Evolutionary conservation across 2,888 invertebrate genomes (phyloP).

Genomic region (Trichopria drosophilae): DNA sequence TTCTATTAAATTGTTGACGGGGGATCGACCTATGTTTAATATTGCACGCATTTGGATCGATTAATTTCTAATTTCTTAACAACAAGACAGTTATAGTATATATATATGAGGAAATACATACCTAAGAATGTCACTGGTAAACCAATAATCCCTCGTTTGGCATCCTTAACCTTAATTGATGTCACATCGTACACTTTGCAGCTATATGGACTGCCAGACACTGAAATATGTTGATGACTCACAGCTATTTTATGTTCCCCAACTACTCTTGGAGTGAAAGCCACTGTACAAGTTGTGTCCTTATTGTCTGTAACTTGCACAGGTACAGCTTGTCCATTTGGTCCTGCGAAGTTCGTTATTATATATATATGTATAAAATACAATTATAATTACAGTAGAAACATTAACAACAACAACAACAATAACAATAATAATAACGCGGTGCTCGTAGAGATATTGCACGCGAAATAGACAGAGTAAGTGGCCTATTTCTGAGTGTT

Average conservation of each 20-base stretch:
- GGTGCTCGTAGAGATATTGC: no score
- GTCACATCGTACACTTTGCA: constrained; percentile 94
- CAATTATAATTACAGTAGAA: constrained; percentile 49
- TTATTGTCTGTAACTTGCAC: constrained; percentile 86
- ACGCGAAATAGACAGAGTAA: no score
- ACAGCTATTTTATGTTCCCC: constrained; percentile 91
- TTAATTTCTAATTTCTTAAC: no score
- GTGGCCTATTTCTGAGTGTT: no score
- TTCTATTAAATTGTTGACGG: no score
- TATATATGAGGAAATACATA: constrained; percentile 48
- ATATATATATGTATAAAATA: constrained; percentile 54
- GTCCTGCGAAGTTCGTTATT: constrained; percentile 72
- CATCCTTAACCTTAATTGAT: constrained; percentile 91
- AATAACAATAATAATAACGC: constrained; percentile 33
- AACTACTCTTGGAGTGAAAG: constrained; percentile 88
- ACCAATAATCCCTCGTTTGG: constrained; percentile 83
- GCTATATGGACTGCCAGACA: constrained; percentile 90
- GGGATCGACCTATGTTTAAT: no score
- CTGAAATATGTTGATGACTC: constrained; percentile 77
- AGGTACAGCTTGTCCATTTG: constrained; percentile 87
- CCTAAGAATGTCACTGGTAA: constrained; percentile 90
- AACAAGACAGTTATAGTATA: neutral
- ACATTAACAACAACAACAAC: constrained; percentile 40
- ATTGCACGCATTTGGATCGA: no score
- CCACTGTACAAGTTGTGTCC: constrained; percentile 81